These are phyloP conservation scores for Syngnathus floridae DNA, from an alignment of 2,113 vertebrate genomes.

Conservation along the genomic window DNA sequence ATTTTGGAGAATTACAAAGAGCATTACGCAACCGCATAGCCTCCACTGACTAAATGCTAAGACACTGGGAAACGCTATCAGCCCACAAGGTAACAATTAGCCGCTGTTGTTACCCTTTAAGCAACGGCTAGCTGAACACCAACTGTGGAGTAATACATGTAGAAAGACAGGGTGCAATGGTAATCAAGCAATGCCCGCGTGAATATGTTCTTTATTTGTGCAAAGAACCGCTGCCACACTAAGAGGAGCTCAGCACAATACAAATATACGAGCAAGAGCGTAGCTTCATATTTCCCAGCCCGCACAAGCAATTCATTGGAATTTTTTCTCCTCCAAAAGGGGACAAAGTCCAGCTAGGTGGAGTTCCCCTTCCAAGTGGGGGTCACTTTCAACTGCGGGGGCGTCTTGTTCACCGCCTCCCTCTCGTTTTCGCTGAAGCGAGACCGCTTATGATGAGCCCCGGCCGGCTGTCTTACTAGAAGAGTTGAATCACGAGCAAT, in stretches of 20 bases:
- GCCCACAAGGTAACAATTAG: no score
- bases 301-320: neutral
- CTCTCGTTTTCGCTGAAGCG: constrained; percentile 60
- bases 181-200: no score
- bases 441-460: constrained; percentile 60
- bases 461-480: constrained; percentile 48
- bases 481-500: constrained; percentile 57
- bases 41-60: no score
- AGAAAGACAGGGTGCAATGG: no score
- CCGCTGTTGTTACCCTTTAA: no score
- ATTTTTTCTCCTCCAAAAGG: constrained; percentile 9
- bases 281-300: neutral
- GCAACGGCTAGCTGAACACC: no score
- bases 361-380: constrained; percentile 38
- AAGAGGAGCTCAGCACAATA: neutral
- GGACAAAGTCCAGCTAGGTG: constrained; percentile 9
- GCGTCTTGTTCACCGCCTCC: constrained; percentile 26
- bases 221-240: no score
- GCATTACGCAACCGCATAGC: no score
- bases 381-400: constrained; percentile 40
- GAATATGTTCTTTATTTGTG: no score
- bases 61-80: no score
- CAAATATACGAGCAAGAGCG: neutral
- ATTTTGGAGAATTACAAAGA: no score
- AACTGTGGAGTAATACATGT: no score